Evolutionary conservation across 2,888 invertebrate species (phyloP), one percentile per base, ranked within the genome.

Genomic region (Platycnemis pennipes): DNA sequence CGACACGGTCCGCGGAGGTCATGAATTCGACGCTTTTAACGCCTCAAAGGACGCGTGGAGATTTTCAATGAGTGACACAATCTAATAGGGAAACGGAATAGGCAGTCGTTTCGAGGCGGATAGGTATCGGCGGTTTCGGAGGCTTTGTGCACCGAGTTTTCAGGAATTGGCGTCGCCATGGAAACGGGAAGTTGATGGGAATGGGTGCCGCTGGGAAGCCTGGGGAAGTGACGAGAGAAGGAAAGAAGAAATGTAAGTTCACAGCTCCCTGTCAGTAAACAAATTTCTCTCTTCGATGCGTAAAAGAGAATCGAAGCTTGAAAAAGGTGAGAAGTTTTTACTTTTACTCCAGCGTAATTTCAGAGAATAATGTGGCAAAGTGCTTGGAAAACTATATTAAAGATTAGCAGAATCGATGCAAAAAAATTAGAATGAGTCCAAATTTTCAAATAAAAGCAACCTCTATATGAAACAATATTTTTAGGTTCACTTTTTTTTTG

Each of bases 41-140:
- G 77, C 31, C 77, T 37, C 77, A 4, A 37, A 69, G 77, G 77
- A 77, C 37, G 77, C 37, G 16, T 77, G 16, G 77, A 77, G 77
- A 77, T 77, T 77, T 77, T 77, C 77, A 77, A 77, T 77, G 77
- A 77, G 37, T 37, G 77, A 77, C 77, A 77, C 77, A 37, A 77
- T 77, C 77, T 77, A 37, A 77, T 77, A 37, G 77, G 77, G 77
- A 37, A 37, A 77, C 69, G 77, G 77, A 77, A 77, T 22, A 22
- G 31, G 69, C 4, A 69, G 22, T 7, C 31, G 77, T 37, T 13
- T 31, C 8, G 37, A 37, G 77, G 77, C 11, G 77, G 37, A 37
- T 77, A 37, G 37, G 77, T 77, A 77, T 77, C 31, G 77, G 16
- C 37, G 77, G 77, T 77, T 63, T 37, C 31, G 31, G 7, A 31